These are phyloP conservation scores for Macrobrachium nipponense DNA, from an alignment of 1,140 invertebrate species.

Conservation along the genomic window DNA sequence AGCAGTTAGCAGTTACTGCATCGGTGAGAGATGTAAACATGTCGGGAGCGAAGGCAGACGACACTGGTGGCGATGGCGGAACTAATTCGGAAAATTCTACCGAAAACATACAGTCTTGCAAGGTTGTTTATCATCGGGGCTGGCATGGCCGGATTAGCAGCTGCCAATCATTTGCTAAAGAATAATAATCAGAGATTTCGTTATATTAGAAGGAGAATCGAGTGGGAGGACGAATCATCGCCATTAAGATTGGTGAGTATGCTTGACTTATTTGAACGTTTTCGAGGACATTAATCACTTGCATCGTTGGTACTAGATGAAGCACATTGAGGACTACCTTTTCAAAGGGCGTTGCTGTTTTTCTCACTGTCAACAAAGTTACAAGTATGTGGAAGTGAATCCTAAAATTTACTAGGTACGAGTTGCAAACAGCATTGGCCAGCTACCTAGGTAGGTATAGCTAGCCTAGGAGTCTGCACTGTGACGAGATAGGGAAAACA, in stretches of 20 bases:
- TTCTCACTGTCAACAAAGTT: too few species aligned
- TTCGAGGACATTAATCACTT: background rate
- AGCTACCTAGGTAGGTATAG: too few species aligned
- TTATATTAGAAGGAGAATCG: constrained; percentile 83
- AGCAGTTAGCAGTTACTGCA: too few species aligned
- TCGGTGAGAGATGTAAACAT: constrained; percentile 31
- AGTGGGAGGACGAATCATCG: constrained; percentile 83
- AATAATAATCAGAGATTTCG: constrained; percentile 83
- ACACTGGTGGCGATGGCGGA: constrained; percentile 29
- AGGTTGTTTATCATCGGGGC: constrained; percentile 88
- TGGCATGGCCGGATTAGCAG: constrained; percentile 87
- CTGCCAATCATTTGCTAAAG: constrained; percentile 85
- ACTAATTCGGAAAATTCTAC: background rate
- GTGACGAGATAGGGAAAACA: too few species aligned
- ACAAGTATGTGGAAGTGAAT: too few species aligned
- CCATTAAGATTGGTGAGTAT: constrained; percentile 79
- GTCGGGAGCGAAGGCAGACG: constrained; percentile 51
- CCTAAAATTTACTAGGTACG: too few species aligned
- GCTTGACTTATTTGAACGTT: constrained; percentile 66
- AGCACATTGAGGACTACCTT: background rate
- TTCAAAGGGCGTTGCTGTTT: too few species aligned
- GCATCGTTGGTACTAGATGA: background rate
- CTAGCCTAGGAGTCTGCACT: too few species aligned
- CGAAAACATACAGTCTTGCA: constrained; percentile 4
- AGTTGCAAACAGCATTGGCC: too few species aligned